Conservation (phyloP, 2,797 vertebrate genomes). For the Chelidonichthys spinosus region DNA sequence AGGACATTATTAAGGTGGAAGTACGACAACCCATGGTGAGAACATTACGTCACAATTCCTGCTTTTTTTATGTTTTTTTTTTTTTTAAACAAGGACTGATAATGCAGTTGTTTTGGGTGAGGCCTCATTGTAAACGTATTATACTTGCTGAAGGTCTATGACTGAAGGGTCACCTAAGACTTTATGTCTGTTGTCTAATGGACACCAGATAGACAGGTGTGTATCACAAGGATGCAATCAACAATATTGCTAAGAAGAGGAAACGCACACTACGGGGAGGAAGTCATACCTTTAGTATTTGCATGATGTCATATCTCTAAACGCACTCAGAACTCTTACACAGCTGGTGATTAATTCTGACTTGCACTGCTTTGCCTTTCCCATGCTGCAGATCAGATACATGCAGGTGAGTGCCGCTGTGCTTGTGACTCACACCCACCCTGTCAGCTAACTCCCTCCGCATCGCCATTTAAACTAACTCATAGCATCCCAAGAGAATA, state of each 20-base stretch:
- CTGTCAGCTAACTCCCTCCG: constrained; percentile 47
- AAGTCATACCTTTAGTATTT: constrained; percentile 4
- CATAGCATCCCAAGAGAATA: constrained; percentile 44
- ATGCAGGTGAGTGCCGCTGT: constrained; percentile 93
- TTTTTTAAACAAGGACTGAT: not conserved
- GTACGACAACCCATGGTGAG: constrained; percentile 98
- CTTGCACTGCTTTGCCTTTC: constrained; percentile 78
- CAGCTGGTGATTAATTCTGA: constrained; percentile 57
- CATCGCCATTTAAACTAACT: constrained; percentile 55
- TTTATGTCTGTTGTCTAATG: not conserved
- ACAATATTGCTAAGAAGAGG: not conserved
- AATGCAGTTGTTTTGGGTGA: not conserved
- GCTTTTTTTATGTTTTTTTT: not conserved
- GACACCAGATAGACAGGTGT: not conserved
- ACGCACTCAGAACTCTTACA: constrained; percentile 17
- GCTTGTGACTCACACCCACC: constrained; percentile 58
- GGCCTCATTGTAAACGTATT: not conserved
- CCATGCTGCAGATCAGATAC: constrained; percentile 97
- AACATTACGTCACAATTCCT: not conserved
- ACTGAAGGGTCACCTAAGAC: not conserved
- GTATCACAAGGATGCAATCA: constrained; percentile 11
- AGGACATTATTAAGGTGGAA: constrained; percentile 99
- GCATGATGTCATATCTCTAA: constrained; percentile 27
- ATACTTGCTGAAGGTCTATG: not conserved
- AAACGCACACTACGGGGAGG: constrained; percentile 8